phyloP scores from a whole-genome alignment of 2,797 vertebrate genomes.

The Remorina albescens region DNA sequence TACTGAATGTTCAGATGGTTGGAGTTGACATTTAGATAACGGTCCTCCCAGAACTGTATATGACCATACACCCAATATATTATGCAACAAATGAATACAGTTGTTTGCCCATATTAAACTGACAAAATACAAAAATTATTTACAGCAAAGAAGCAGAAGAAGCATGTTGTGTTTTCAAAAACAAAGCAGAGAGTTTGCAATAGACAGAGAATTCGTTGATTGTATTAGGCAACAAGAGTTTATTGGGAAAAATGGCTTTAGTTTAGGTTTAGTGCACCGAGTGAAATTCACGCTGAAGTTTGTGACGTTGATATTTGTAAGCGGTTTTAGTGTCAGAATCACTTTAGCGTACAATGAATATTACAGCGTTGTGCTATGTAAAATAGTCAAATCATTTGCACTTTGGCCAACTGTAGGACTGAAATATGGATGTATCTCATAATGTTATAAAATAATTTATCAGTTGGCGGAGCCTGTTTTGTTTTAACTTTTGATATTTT shows the following conservation, averaged over 20 bases:
- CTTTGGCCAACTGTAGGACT: not conserved
- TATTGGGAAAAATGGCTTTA: no score
- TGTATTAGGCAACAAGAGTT: no score
- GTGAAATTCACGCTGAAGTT: slow-evolving; percentile 8
- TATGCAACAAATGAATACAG: slow-evolving; percentile 47
- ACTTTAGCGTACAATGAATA: not conserved
- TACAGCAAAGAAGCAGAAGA: slow-evolving; percentile 40
- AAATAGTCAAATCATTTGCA: slow-evolving; percentile 16
- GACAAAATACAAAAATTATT: slow-evolving; percentile 54
- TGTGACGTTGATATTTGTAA: not conserved
- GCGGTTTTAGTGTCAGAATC: slow-evolving; percentile 1
- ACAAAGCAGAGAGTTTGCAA: no score
- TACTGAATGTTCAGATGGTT: not conserved
- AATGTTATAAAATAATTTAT: not conserved
- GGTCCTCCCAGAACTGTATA: slow-evolving; percentile 29
- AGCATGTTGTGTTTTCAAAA: slow-evolving; percentile 40
- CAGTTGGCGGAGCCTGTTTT: not conserved
- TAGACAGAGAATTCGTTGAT: no score
- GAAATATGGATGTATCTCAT: slow-evolving; percentile 1
- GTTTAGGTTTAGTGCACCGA: slow-evolving; percentile 7
- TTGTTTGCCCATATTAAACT: slow-evolving; percentile 40
- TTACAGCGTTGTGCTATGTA: not conserved
- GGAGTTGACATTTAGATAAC: slow-evolving; percentile 56
- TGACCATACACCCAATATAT: slow-evolving; percentile 48
- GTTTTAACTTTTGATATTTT: not conserved